Conservation (phyloP, 2,797 vertebrate genomes). For the Hippoglossus hippoglossus region DNA sequence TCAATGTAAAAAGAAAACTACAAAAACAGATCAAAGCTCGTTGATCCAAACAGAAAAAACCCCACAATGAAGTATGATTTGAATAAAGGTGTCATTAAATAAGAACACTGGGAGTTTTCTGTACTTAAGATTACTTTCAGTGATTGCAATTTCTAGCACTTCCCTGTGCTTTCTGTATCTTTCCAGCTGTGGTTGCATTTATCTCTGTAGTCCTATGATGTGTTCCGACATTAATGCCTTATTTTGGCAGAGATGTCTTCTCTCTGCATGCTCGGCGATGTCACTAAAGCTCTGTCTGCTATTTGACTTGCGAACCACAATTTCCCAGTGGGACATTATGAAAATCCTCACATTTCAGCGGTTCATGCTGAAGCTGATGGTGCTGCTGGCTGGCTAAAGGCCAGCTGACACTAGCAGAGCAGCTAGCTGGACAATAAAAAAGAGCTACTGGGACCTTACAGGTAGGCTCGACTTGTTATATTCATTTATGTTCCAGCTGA, state of each 20-base stretch:
- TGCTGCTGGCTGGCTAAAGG: slow-evolving; percentile 41
- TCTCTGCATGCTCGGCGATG: slow-evolving; percentile 19
- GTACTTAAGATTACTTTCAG: background rate
- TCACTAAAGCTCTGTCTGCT: slow-evolving; percentile 27
- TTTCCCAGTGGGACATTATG: slow-evolving; percentile 24
- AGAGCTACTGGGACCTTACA: slow-evolving; percentile 44
- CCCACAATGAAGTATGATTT: background rate
- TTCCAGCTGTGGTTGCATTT: slow-evolving; percentile 19
- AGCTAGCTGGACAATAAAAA: slow-evolving; percentile 46
- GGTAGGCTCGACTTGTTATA: slow-evolving; percentile 35
- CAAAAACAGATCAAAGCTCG: background rate
- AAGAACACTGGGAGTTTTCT: slow-evolving; percentile 3
- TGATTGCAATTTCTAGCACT: slow-evolving; percentile 9
- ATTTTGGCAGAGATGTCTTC: slow-evolving; percentile 12
- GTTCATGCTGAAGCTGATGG: slow-evolving; percentile 27
- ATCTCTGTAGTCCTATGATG: slow-evolving; percentile 21
- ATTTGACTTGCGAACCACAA: background rate
- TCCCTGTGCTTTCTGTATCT: background rate
- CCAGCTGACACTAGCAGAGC: slow-evolving; percentile 39
- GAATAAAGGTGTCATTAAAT: slow-evolving; percentile 8
- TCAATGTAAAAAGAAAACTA: background rate
- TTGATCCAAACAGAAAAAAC: background rate
- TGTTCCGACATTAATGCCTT: slow-evolving; percentile 22
- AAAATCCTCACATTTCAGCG: slow-evolving; percentile 51
- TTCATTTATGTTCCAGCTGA: slow-evolving; percentile 39